phyloP scores from a whole-genome alignment of 1,140 invertebrate genomes.

The Drosophila ercepeae region DNA sequence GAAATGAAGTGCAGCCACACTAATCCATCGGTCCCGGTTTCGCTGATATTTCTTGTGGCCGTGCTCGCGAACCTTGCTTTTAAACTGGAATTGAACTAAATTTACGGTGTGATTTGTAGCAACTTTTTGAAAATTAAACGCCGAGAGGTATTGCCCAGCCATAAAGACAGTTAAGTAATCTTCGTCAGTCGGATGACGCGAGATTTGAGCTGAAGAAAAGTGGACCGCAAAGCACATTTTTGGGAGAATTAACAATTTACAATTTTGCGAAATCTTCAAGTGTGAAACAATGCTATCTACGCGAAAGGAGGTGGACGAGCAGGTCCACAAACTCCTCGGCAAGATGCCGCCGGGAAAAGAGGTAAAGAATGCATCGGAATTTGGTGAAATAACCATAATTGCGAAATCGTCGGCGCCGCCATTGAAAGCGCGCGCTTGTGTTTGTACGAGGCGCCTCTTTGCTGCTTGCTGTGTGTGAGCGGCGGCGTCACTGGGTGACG shows the following conservation, averaged over 20 bases:
- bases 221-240: conserved; percentile 48
- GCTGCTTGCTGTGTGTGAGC: not conserved
- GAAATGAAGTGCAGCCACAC: not conserved
- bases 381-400: conserved; percentile 46
- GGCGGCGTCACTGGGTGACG: conserved; percentile 44
- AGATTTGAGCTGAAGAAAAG: not conserved
- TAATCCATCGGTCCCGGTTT: conserved; percentile 15
- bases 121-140: not conserved
- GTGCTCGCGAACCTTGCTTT: conserved; percentile 5
- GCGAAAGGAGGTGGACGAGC: conserved; percentile 62
- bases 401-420: conserved; percentile 65
- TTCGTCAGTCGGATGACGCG: conserved; percentile 14
- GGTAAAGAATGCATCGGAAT: conserved; percentile 41
- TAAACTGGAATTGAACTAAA: conserved; percentile 1
- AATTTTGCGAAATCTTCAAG: not conserved
- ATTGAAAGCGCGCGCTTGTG: conserved; percentile 21
- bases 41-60: conserved; percentile 14
- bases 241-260: not conserved
- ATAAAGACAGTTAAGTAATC: conserved; percentile 7
- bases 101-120: conserved; percentile 17
- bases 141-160: not conserved
- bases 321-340: conserved; percentile 53
- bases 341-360: conserved; percentile 53
- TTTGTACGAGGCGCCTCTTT: conserved; percentile 26
- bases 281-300: conserved; percentile 35